Conservation (phyloP, 1,140 invertebrate genomes). For the Drosophila kurseongensis region DNA sequence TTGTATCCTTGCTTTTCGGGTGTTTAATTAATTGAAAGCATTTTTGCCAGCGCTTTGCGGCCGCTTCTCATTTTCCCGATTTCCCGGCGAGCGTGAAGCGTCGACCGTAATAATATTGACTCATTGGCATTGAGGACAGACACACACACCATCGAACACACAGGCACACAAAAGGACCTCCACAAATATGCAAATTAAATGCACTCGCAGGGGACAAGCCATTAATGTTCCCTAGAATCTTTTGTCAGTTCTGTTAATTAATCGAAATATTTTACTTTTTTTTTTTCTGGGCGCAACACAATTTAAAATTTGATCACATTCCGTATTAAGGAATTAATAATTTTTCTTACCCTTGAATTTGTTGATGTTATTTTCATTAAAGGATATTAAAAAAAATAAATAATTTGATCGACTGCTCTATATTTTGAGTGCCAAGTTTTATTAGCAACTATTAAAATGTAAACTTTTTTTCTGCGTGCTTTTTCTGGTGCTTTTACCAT, state of each 20-base stretch:
- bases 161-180: conserved; percentile 21
- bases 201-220: conserved; percentile 15
- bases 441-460: too few relatives aligned
- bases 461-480: too few relatives aligned
- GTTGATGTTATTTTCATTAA: too few relatives aligned
- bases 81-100: conserved; percentile 20
- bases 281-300: background rate
- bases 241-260: conserved; percentile 41
- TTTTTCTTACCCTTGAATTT: background rate
- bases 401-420: too few relatives aligned
- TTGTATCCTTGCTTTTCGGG: conserved; percentile 61
- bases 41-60: conserved; percentile 72
- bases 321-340: background rate
- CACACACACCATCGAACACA: background rate
- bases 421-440: background rate
- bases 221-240: conserved; percentile 20
- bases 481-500: too few relatives aligned
- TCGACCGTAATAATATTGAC: conserved; percentile 72
- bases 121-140: conserved; percentile 53
- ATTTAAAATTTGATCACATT: background rate
- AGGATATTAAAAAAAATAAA: too few relatives aligned
- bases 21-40: conserved; percentile 83
- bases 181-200: conserved; percentile 32
- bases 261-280: conserved; percentile 14
- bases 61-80: conserved; percentile 16